Conservation (phyloP, 1,140 invertebrate genomes). For the Solenopsis invicta region DNA sequence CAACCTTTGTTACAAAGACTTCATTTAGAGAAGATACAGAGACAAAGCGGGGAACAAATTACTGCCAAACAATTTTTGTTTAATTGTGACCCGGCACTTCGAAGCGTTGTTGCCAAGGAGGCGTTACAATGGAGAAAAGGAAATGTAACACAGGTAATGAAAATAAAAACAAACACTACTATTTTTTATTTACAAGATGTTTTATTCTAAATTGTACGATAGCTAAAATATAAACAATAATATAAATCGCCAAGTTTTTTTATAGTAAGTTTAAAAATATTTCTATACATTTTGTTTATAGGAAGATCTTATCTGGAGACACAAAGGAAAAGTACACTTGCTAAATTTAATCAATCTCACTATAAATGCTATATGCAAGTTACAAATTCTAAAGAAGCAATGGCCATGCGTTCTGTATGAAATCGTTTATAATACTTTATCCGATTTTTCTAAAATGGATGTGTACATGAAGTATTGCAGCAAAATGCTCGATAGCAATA, state of each 20-base stretch:
- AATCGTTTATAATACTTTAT: conserved; percentile 91
- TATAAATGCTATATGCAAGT: conserved; percentile 91
- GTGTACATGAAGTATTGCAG: conserved; percentile 90
- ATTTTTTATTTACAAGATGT: not conserved
- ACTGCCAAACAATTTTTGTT: conserved; percentile 91
- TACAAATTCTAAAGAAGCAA: conserved; percentile 90
- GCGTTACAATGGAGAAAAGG: conserved; percentile 93
- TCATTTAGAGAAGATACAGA: conserved; percentile 86
- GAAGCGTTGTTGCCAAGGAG: conserved; percentile 94
- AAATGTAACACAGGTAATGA: conserved; percentile 88
- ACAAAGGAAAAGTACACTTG: conserved; percentile 91
- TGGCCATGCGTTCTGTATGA: conserved; percentile 92
- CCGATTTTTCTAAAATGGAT: conserved; percentile 93
- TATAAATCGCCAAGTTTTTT: not conserved
- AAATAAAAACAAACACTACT: conserved; percentile 2
- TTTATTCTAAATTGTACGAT: not conserved
- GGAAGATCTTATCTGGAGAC: conserved; percentile 91
- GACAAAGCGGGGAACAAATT: conserved; percentile 84
- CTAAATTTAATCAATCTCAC: conserved; percentile 90
- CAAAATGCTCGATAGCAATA: conserved; percentile 77
- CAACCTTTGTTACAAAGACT: conserved; percentile 91
- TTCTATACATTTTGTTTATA: conserved; percentile 80
- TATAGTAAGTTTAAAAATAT: not conserved
- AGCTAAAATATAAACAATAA: not conserved
- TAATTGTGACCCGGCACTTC: conserved; percentile 91